phyloP scores from a whole-genome alignment of 2,113 vertebrate species.

The Mormyrus iriodes region DNA sequence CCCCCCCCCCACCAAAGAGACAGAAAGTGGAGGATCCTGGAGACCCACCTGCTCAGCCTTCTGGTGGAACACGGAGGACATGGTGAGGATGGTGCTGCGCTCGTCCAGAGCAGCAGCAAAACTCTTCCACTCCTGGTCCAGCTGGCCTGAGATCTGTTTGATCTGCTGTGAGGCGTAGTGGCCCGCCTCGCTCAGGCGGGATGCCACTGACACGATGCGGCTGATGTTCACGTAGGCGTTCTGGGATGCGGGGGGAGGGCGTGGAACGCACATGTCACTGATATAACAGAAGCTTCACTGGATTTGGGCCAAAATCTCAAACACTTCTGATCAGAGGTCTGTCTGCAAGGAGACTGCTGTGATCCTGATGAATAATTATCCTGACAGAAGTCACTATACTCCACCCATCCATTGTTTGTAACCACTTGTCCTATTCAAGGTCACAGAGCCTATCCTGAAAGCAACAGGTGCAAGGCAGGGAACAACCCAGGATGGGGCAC shows the following conservation, averaged over 20 bases:
- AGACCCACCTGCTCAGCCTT: constrained; percentile 85
- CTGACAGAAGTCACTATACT: too few species aligned
- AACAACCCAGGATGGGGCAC: background rate
- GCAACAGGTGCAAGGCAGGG: background rate
- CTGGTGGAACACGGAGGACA: constrained; percentile 94
- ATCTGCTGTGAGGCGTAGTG: constrained; percentile 94
- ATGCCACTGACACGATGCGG: constrained; percentile 89
- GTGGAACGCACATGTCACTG: background rate
- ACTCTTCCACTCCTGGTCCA: constrained; percentile 95
- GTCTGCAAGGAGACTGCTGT: background rate
- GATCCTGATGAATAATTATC: background rate
- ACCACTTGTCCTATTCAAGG: background rate
- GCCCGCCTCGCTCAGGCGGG: constrained; percentile 80
- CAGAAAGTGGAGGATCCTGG: background rate
- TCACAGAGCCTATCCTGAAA: background rate
- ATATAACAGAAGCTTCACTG: background rate
- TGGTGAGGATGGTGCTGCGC: constrained; percentile 87
- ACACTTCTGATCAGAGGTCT: background rate
- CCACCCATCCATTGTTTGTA: background rate
- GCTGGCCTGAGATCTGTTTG: constrained; percentile 79
- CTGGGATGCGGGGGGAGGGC: constrained; percentile 50
- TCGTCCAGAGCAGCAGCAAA: constrained; percentile 87
- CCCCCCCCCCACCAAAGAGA: background rate
- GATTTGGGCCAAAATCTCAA: background rate
- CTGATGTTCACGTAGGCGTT: constrained; percentile 98